Evolutionary conservation across 2,113 vertebrate genomes (phyloP).

Genomic region (Corvus cornix): DNA sequence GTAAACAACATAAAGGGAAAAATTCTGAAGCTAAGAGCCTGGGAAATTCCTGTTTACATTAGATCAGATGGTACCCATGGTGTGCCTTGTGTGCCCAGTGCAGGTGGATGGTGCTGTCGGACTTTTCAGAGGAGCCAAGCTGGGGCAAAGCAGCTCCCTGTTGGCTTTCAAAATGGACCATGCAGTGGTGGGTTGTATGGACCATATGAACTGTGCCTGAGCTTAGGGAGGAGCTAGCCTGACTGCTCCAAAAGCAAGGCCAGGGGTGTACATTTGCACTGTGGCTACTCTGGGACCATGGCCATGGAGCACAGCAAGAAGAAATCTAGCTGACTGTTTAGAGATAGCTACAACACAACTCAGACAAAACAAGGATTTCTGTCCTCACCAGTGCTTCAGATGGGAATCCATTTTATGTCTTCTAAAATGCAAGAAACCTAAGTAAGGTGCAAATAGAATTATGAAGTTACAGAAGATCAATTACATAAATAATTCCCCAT

Average conservation of each 20-base stretch:
- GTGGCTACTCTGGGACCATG: not conserved
- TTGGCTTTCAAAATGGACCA: not conserved
- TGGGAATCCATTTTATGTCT: not conserved
- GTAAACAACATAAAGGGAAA: not conserved
- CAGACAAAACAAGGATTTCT: not conserved
- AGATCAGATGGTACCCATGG: not conserved
- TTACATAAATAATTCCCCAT: not conserved
- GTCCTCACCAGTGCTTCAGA: not conserved
- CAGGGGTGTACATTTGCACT: accelerated
- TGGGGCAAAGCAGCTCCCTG: not conserved
- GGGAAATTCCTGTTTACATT: not conserved
- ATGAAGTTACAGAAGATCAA: not conserved
- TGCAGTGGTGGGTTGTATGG: too few relatives aligned
- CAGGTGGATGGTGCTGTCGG: not conserved
- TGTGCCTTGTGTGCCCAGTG: not conserved
- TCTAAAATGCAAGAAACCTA: not conserved
- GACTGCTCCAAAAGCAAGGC: not conserved
- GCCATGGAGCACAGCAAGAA: not conserved
- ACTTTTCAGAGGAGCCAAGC: not conserved
- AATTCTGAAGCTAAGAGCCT: not conserved
- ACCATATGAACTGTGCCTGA: accelerated
- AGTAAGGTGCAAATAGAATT: not conserved
- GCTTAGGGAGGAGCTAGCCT: not conserved
- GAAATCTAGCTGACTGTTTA: not conserved
- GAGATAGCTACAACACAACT: not conserved